These are phyloP conservation scores for Holacanthella duospinosa DNA, from an alignment of 2,888 invertebrate genomes.

Conservation along the genomic window DNA sequence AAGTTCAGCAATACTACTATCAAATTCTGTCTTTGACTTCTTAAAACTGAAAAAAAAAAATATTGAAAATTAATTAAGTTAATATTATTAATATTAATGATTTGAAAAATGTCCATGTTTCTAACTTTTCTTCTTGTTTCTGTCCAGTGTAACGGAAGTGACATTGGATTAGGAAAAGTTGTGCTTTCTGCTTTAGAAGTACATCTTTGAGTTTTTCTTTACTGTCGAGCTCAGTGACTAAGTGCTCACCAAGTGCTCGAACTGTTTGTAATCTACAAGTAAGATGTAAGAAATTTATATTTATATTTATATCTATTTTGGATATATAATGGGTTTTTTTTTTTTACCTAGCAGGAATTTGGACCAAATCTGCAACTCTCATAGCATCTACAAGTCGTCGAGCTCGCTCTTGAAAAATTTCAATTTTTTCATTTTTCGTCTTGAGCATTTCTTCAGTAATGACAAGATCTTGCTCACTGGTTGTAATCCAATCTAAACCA, in stretches of 20 bases:
- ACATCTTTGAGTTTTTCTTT: constrained; percentile 28
- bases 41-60: neutral
- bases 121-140: constrained; percentile 20
- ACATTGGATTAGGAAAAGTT: constrained; percentile 28
- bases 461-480: neutral
- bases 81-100: neutral
- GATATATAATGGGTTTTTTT: too few species aligned
- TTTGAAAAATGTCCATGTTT: neutral
- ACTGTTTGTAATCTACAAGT: constrained; percentile 25
- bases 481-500: neutral
- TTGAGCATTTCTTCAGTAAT: constrained; percentile 1
- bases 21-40: neutral
- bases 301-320: too few species aligned
- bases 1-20: neutral
- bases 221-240: constrained; percentile 21
- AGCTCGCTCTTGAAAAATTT: constrained; percentile 28
- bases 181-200: constrained; percentile 26
- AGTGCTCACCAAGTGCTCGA: constrained; percentile 22
- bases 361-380: constrained; percentile 32
- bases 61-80: neutral
- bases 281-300: too few species aligned
- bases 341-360: constrained; percentile 25
- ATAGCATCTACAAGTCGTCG: constrained; percentile 30
- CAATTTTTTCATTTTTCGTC: constrained; percentile 25
- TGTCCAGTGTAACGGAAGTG: constrained; percentile 32